Evolutionary conservation across 2,113 vertebrate genomes (phyloP).

Genomic region (Rhombomys opimus): DNA sequence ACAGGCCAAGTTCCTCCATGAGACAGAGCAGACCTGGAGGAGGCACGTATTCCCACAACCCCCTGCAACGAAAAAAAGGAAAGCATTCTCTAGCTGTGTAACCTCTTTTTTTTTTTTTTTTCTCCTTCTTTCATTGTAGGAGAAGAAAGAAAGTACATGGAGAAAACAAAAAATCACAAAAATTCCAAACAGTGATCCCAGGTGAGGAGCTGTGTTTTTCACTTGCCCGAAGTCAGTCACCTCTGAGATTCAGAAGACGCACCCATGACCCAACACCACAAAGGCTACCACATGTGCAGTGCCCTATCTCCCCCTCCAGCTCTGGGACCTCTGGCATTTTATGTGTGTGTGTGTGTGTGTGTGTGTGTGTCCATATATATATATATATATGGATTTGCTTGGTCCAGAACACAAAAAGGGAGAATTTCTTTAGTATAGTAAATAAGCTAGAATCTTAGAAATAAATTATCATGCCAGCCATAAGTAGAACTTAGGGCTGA

Average conservation of each 20-base stretch:
- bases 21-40: background rate
- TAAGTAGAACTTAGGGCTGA: background rate
- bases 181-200: background rate
- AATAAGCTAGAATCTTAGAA: constrained; percentile 15
- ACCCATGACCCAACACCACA: background rate
- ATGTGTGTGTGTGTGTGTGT: background rate
- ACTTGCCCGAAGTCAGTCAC: background rate
- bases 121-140: background rate
- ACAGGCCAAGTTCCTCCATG: background rate
- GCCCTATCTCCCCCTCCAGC: background rate
- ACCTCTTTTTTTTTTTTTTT: background rate
- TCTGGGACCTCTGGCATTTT: background rate
- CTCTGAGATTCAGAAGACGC: background rate
- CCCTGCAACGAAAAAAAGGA: constrained; percentile 3
- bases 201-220: background rate
- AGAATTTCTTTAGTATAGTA: background rate
- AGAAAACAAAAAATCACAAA: constrained; percentile 13
- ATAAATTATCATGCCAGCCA: background rate
- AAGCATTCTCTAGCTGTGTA: background rate
- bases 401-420: background rate
- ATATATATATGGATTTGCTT: background rate
- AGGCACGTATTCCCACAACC: background rate
- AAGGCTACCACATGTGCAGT: background rate
- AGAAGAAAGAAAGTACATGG: background rate
- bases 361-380: no score